A percentile compares a stretch with the other conserved stretches of the same genome.
These are phyloP conservation scores for Neofelis nebulosa DNA, from an alignment of 2,113 vertebrate species.

Conservation along the genomic window DNA sequence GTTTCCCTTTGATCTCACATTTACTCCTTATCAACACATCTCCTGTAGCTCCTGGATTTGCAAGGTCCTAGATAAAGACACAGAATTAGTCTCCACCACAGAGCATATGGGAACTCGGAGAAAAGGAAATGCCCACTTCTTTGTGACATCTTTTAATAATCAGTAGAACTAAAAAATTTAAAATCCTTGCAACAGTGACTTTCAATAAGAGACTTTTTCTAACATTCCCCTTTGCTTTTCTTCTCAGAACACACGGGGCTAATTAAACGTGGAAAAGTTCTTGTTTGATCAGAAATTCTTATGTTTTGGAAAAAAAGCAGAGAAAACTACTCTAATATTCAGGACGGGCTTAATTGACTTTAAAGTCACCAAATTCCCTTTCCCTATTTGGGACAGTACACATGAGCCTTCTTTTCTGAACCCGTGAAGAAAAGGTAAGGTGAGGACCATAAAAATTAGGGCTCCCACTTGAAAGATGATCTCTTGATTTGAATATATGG, in stretches of 20 bases:
- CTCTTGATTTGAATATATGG: background rate
- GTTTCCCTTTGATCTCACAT: background rate
- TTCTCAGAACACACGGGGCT: slow-evolving; percentile 59
- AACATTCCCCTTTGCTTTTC: background rate
- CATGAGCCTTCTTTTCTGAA: background rate
- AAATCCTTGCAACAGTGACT: background rate
- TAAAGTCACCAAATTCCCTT: background rate
- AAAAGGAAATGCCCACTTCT: background rate
- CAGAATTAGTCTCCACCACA: background rate
- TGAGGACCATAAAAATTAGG: background rate
- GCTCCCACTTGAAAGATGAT: background rate
- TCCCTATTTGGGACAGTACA: background rate
- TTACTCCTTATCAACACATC: background rate
- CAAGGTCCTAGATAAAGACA: background rate
- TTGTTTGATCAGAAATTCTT: slow-evolving; percentile 65
- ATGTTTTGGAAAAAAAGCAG: slow-evolving; percentile 22
- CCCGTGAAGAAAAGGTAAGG: background rate
- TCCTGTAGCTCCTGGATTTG: background rate
- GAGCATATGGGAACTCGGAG: background rate
- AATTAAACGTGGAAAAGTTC: slow-evolving; percentile 61
- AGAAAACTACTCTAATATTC: slow-evolving; percentile 10
- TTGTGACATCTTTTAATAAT: background rate
- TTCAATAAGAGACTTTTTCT: slow-evolving; percentile 34
- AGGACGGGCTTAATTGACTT: slow-evolving; percentile 52
- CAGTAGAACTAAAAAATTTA: slow-evolving; percentile 15